These are phyloP conservation scores for Flexamia atlantica DNA, from an alignment of 2,888 invertebrate genomes.

Conservation along the genomic window DNA sequence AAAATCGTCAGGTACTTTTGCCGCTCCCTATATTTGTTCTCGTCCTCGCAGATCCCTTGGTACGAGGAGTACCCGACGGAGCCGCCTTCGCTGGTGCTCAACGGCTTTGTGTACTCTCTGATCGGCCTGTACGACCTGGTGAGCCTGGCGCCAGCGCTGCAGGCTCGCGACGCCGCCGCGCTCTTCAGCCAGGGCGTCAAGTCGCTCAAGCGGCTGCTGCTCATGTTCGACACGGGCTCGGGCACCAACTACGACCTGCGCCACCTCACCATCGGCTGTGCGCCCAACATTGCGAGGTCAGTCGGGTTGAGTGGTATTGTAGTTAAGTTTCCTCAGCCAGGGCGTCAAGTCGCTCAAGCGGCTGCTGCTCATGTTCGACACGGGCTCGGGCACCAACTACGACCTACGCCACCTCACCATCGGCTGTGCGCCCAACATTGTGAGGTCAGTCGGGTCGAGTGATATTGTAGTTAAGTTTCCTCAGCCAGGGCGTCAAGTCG, in stretches of 20 bases:
- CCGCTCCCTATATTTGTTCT: too few species aligned
- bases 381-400: conserved; percentile 93
- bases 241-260: conserved; percentile 95
- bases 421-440: conserved; percentile 94
- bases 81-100: conserved; percentile 96
- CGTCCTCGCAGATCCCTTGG: conserved; percentile 78
- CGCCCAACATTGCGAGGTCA: conserved; percentile 90
- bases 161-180: conserved; percentile 80
- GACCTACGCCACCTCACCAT: conserved; percentile 96
- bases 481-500: conserved; percentile 87
- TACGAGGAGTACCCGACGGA: conserved; percentile 99
- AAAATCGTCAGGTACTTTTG: too few species aligned
- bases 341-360: conserved; percentile 92
- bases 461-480: too few species aligned
- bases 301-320: too few species aligned
- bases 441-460: conserved; percentile 74
- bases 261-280: conserved; percentile 92
- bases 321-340: conserved; percentile 76
- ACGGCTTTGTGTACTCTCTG: conserved; percentile 98
- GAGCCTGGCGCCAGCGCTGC: conserved; percentile 84
- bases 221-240: conserved; percentile 96
- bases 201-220: conserved; percentile 91
- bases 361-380: conserved; percentile 94
- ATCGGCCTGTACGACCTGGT: conserved; percentile 95
- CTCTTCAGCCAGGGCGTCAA: conserved; percentile 83